phyloP scores from a whole-genome alignment of 2,113 vertebrate species.

The Halcyon malimbica region DNA sequence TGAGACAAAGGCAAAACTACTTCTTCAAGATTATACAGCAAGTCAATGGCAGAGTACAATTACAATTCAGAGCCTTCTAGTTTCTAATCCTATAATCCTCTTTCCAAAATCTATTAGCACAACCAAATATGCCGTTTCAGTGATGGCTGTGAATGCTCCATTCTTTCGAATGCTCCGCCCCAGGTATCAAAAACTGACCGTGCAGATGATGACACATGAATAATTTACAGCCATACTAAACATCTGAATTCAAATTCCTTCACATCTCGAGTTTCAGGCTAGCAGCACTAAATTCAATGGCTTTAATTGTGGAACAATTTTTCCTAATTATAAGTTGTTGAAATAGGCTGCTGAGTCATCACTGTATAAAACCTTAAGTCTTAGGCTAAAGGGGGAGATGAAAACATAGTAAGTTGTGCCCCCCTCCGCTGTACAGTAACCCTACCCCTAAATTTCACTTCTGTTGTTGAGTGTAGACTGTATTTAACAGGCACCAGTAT shows the following conservation, averaged over 20 bases:
- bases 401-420: neutral
- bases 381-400: neutral
- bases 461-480: fast-evolving
- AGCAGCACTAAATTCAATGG: neutral
- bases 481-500: neutral
- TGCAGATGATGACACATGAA: neutral
- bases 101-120: constrained; percentile 1
- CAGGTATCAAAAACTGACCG: neutral
- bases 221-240: neutral
- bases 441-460: neutral
- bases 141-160: neutral
- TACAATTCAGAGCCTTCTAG: neutral
- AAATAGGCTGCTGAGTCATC: neutral
- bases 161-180: neutral
- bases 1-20: constrained; percentile 18
- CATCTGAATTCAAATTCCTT: neutral
- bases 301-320: neutral
- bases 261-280: neutral
- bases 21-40: neutral
- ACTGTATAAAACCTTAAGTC: neutral
- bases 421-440: neutral
- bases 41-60: neutral
- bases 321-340: neutral
- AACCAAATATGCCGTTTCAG: neutral
- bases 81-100: constrained; percentile 15